A percentile compares a stretch with the other conserved stretches of the same genome.
Conservation (phyloP, 2,113 vertebrate genomes). For the Bothrops jararaca region DNA sequence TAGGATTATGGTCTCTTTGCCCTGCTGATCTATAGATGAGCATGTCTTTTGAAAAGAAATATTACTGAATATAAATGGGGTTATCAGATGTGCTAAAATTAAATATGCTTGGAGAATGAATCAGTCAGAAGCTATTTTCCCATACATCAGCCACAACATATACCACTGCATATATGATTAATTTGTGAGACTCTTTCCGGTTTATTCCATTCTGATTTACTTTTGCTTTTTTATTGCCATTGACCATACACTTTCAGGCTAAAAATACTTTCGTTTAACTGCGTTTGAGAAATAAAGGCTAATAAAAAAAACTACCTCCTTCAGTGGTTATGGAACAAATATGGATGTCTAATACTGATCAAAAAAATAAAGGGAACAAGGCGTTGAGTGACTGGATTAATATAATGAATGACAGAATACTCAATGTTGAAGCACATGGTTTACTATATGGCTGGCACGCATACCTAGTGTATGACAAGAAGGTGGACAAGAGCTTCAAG, state of each 20-base stretch:
- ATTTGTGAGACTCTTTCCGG: background rate
- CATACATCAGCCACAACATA: background rate
- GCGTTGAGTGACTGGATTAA: no score
- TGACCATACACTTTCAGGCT: background rate
- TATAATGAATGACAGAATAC: no score
- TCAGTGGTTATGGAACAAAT: background rate
- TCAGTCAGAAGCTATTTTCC: constrained; percentile 5
- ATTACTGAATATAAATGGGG: background rate
- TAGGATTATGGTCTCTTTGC: background rate
- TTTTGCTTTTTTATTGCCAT: background rate
- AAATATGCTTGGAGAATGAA: background rate
- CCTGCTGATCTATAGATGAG: background rate
- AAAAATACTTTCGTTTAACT: background rate
- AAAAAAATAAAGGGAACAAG: no score
- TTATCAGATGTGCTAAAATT: constrained; percentile 28
- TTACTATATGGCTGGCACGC: no score
- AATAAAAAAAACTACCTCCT: background rate
- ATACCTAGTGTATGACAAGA: no score
- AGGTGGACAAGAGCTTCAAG: no score
- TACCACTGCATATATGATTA: background rate
- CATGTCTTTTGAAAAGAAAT: background rate
- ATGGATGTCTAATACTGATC: background rate
- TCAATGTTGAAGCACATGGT: no score
- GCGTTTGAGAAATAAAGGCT: background rate
- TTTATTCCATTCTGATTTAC: background rate